phyloP scores from a whole-genome alignment of 2,797 vertebrate genomes.

The Cossypha caffra region DNA sequence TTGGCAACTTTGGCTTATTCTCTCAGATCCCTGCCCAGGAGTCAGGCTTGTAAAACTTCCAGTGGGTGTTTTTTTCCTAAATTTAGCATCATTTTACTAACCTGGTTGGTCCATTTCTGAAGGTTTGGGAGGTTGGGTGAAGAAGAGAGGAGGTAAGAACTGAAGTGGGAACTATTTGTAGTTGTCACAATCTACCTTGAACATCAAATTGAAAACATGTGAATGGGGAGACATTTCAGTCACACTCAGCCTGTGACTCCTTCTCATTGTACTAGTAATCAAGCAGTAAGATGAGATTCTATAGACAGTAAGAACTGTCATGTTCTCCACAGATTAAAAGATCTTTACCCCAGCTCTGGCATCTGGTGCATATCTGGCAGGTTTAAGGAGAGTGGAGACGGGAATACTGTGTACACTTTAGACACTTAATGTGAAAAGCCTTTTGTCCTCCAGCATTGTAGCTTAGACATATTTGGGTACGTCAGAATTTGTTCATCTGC shows the following conservation, averaged over 20 bases:
- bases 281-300: background rate
- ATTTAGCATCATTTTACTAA: background rate
- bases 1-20: background rate
- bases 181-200: background rate
- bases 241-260: background rate
- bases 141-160: background rate
- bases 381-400: background rate
- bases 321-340: background rate
- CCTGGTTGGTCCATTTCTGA: background rate
- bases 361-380: background rate
- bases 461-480: background rate
- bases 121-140: background rate
- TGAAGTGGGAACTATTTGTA: background rate
- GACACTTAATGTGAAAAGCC: background rate
- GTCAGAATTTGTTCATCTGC: background rate
- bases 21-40: background rate
- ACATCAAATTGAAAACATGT: background rate
- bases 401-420: background rate
- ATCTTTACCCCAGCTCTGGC: background rate
- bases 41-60: background rate
- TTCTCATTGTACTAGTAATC: background rate
- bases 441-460: background rate
- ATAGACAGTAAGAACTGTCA: background rate
- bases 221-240: background rate
- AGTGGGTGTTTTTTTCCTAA: background rate